Evolutionary conservation across 2,113 vertebrate species (phyloP).

Genomic region (Telmatochromis sp.): DNA sequence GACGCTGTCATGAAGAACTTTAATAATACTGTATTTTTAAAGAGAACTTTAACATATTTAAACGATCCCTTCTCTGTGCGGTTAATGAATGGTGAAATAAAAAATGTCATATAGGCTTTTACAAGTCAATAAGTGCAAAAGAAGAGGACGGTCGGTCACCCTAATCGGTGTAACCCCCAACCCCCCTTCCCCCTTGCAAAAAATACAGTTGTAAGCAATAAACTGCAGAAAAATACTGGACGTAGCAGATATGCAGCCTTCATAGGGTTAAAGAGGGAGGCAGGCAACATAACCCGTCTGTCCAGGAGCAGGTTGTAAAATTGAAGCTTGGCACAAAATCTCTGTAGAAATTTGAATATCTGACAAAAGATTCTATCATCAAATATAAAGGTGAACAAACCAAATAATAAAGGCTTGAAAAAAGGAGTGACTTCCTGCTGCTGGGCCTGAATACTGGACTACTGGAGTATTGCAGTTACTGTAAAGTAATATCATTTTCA

Average conservation of each 20-base stretch:
- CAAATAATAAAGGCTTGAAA: background rate
- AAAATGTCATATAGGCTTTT: background rate
- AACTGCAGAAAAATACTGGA: background rate
- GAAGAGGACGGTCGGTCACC: background rate
- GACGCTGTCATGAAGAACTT: background rate
- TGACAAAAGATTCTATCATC: background rate
- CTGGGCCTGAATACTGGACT: background rate
- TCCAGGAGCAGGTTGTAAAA: background rate
- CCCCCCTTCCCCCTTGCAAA: background rate
- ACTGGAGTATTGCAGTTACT: background rate
- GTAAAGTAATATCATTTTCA: background rate
- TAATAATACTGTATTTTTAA: background rate
- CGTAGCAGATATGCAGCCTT: background rate
- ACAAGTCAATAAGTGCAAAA: background rate
- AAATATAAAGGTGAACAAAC: background rate
- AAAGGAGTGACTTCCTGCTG: background rate
- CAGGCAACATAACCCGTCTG: rapidly evolving
- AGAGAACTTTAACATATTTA: background rate
- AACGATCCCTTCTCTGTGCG: background rate
- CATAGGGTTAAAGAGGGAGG: background rate
- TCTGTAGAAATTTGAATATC: background rate
- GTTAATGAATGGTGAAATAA: background rate
- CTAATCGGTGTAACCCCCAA: background rate
- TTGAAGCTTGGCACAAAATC: background rate
- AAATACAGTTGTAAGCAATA: background rate